phyloP scores from a whole-genome alignment of 2,113 vertebrate genomes.

The Grammomys surdaster region DNA sequence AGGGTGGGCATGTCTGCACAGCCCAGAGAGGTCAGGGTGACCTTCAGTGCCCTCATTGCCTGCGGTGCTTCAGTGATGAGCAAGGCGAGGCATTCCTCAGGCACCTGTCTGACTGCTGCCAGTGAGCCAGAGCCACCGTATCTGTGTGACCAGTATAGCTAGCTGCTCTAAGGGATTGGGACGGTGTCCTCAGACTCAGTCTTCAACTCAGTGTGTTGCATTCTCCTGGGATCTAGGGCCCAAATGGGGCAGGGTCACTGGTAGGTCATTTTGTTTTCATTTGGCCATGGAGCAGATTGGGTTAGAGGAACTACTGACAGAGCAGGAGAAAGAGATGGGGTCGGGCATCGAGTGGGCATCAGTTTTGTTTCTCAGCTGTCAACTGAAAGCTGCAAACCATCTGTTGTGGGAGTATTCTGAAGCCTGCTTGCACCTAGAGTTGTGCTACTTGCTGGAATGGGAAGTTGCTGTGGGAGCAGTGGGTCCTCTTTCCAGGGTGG shows the following conservation, averaged over 20 bases:
- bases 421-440: background rate
- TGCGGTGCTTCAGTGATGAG: slow-evolving; percentile 88
- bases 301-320: background rate
- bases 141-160: background rate
- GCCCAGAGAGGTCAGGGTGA: slow-evolving; percentile 86
- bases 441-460: background rate
- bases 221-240: background rate
- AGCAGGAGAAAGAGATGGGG: background rate
- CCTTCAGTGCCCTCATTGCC: slow-evolving; percentile 93
- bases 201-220: background rate
- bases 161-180: background rate
- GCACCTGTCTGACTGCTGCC: slow-evolving; percentile 92
- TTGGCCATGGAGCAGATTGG: background rate
- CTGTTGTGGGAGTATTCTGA: no score
- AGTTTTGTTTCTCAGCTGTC: background rate
- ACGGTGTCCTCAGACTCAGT: background rate
- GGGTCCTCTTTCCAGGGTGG: background rate
- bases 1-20: background rate
- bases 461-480: background rate
- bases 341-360: background rate
- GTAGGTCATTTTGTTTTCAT: rapidly evolving
- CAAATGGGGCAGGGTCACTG: background rate
- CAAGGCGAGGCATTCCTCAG: slow-evolving; percentile 90
- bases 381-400: rapidly evolving
- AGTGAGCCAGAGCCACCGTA: slow-evolving; percentile 78